A percentile compares a stretch with the other conserved stretches of the same genome.
Conservation (phyloP, 2,113 vertebrate genomes). For the Aegithalos caudatus region DNA sequence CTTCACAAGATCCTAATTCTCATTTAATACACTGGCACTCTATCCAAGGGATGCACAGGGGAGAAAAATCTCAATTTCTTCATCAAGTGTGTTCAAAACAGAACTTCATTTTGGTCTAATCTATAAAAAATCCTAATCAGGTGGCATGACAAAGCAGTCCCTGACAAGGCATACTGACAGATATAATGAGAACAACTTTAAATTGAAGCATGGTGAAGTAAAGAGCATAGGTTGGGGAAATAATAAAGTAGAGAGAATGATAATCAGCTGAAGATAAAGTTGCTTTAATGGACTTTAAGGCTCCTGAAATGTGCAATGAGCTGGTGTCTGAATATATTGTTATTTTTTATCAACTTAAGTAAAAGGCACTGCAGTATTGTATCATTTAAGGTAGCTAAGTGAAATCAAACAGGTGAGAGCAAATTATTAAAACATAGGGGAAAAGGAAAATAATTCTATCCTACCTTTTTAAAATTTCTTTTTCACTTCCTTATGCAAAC, state of each 20-base stretch:
- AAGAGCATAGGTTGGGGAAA: not conserved
- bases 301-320: not conserved
- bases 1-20: not conserved
- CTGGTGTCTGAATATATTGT: not conserved
- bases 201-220: not conserved
- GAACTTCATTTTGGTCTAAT: not conserved
- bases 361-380: not conserved
- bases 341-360: not conserved
- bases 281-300: not conserved
- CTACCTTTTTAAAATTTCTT: fast-evolving
- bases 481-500: not conserved
- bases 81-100: not conserved
- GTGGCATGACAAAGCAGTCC: not conserved
- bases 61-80: not conserved
- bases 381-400: not conserved
- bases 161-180: constrained; percentile 3
- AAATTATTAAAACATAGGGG: not conserved
- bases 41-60: not conserved
- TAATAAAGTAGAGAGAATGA: not conserved
- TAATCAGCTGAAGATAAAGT: constrained; percentile 9
- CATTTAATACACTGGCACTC: not conserved
- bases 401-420: not conserved
- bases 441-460: not conserved
- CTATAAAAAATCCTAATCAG: not conserved
- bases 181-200: constrained; percentile 15